phyloP scores from a whole-genome alignment of 2,113 vertebrate species.

The Callipepla squamata region DNA sequence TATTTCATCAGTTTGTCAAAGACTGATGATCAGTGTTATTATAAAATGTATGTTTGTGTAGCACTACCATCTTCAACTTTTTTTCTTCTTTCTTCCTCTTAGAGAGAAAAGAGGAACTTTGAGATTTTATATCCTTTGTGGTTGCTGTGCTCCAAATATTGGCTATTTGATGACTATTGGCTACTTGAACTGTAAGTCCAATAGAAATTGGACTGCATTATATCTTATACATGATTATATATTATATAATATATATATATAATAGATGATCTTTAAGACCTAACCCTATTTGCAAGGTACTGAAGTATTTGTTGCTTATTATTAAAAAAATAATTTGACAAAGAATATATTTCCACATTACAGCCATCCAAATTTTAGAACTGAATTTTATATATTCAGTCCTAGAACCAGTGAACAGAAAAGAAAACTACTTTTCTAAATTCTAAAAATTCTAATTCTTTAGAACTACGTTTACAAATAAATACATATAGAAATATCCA shows the following conservation, averaged over 20 bases:
- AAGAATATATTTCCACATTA: background rate
- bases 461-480: background rate
- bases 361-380: background rate
- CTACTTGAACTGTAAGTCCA: background rate
- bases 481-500: background rate
- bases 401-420: background rate
- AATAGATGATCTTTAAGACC: background rate
- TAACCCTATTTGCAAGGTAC: background rate
- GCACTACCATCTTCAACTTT: background rate
- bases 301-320: background rate
- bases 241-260: no score
- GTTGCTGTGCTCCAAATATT: background rate
- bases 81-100: background rate
- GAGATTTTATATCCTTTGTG: background rate
- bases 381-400: background rate
- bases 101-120: background rate
- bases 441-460: background rate
- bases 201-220: background rate
- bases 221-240: background rate
- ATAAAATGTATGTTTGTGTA: background rate
- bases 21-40: background rate
- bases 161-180: background rate
- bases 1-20: background rate
- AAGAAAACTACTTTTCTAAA: background rate
- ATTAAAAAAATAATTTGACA: background rate